Evolutionary conservation across 2,888 invertebrate genomes (phyloP).

Genomic region (Tetropium fuscum): DNA sequence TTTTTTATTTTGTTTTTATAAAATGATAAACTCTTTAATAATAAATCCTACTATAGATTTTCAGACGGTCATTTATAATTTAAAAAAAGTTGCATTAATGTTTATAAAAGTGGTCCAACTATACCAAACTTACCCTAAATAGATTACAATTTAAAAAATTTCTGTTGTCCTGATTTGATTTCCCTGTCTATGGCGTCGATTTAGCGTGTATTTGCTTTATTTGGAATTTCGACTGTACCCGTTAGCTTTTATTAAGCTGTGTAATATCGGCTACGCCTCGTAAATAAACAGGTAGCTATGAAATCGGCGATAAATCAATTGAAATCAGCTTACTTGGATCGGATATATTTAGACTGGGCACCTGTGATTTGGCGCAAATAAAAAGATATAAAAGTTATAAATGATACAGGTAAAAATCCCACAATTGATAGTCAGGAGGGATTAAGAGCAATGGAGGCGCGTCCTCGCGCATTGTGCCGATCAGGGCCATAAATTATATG

Average conservation of each 20-base stretch:
- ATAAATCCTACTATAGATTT: no score
- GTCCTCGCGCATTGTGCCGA: conserved; percentile 45
- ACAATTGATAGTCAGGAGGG: conserved; percentile 65
- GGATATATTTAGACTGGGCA: conserved; percentile 50
- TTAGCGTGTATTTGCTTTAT: no score
- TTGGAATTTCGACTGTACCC: no score
- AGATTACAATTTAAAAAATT: no score
- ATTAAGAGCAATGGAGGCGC: conserved; percentile 61
- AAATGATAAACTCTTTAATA: no score
- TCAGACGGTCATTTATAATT: no score
- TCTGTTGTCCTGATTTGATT: no score
- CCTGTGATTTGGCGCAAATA: conserved; percentile 60
- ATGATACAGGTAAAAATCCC: conserved; percentile 65
- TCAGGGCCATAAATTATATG: conserved; percentile 62
- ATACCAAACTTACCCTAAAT: no score
- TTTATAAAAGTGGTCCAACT: no score
- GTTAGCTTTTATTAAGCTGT: neutral
- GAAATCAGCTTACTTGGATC: conserved; percentile 52
- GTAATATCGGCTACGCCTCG: neutral
- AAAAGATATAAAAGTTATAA: conserved; percentile 62
- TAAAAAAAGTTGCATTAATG: no score
- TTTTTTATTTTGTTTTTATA: no score
- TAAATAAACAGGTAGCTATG: conserved; percentile 52
- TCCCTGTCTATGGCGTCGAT: no score
- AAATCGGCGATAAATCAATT: conserved; percentile 52